A percentile compares a stretch with the other conserved stretches of the same genome.
These are phyloP conservation scores for Athrips mouffetella DNA, from an alignment of 2,888 invertebrate species.

Conservation along the genomic window DNA sequence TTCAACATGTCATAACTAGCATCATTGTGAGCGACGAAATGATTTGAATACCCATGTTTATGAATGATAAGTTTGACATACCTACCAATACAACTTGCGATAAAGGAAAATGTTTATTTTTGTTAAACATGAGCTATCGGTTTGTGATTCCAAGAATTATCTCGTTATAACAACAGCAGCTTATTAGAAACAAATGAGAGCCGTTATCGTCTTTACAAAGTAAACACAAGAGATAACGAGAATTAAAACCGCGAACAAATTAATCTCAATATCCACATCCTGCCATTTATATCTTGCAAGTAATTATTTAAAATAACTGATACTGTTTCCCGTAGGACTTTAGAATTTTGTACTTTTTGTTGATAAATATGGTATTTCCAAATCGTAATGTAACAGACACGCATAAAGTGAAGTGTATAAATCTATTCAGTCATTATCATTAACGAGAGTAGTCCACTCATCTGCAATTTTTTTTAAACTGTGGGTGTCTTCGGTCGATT, in stretches of 20 bases:
- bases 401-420: too few species aligned
- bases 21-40: conserved; percentile 12
- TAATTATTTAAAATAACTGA: too few species aligned
- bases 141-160: neutral
- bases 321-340: too few species aligned
- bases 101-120: neutral
- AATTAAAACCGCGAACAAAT: neutral
- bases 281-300: too few species aligned
- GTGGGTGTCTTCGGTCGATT: too few species aligned
- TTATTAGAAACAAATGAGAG: conserved; percentile 2
- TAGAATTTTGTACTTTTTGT: too few species aligned
- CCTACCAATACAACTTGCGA: neutral
- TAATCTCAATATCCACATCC: conserved; percentile 13
- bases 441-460: too few species aligned
- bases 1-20: conserved; percentile 17
- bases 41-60: neutral
- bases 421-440: too few species aligned
- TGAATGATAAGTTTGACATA: neutral
- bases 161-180: conserved; percentile 6
- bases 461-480: too few species aligned
- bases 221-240: neutral
- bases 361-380: conserved; percentile 4
- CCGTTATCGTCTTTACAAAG: neutral
- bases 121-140: neutral
- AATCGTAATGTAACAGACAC: too few species aligned